These are phyloP conservation scores for Phataginus tricuspis DNA, from an alignment of 2,797 vertebrate species.

Conservation along the genomic window DNA sequence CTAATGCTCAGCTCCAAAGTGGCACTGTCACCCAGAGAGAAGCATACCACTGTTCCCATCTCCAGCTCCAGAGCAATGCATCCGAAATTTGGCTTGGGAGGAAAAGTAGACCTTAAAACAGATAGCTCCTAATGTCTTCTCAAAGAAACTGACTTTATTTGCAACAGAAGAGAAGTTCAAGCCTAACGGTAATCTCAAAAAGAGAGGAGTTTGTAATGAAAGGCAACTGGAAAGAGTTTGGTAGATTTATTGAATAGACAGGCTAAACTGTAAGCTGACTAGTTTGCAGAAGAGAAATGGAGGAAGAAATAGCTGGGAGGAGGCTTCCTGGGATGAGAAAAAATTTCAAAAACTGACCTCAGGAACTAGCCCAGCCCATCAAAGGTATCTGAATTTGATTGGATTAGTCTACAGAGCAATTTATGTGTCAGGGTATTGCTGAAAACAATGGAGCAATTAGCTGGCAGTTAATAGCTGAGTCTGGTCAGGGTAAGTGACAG, in stretches of 20 bases:
- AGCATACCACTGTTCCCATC: background rate
- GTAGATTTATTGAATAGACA: background rate
- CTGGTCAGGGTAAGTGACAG: background rate
- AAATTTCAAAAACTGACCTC: background rate
- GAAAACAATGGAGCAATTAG: background rate
- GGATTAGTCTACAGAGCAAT: background rate
- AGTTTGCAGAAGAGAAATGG: background rate
- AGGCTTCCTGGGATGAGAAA: background rate
- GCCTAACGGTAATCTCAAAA: background rate
- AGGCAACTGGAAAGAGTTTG: background rate
- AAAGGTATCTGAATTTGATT: background rate
- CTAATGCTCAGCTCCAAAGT: background rate
- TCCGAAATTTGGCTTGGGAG: background rate
- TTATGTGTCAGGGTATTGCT: background rate
- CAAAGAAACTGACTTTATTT: background rate
- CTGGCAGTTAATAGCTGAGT: background rate
- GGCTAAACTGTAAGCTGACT: background rate
- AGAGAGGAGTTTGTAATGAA: background rate
- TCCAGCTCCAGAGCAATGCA: background rate
- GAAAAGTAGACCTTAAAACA: background rate
- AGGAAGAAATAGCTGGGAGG: background rate
- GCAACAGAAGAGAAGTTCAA: background rate
- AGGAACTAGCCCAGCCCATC: background rate
- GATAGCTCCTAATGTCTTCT: background rate
- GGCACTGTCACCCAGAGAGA: background rate